phyloP scores from a whole-genome alignment of 2,888 invertebrate genomes.

The Terebella lapidaria region DNA sequence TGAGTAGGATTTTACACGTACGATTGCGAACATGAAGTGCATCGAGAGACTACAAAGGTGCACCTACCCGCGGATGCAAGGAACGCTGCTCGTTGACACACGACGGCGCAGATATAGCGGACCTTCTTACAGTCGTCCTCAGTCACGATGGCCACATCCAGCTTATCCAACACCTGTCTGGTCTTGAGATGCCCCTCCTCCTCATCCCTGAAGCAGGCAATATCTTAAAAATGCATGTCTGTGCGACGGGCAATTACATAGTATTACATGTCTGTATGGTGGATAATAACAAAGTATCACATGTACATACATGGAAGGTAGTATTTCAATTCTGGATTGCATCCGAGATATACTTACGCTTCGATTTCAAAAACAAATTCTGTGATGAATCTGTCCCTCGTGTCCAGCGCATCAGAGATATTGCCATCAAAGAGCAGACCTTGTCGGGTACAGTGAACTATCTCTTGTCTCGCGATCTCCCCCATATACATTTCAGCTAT shows the following conservation, averaged over 20 bases:
- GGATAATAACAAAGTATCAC: too few relatives aligned
- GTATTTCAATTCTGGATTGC: too few relatives aligned
- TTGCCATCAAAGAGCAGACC: conserved; percentile 73
- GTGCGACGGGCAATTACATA: too few relatives aligned
- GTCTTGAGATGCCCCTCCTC: conserved; percentile 24
- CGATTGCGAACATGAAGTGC: too few relatives aligned
- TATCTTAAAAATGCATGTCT: too few relatives aligned
- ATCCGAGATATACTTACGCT: conserved; percentile 58
- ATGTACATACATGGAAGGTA: too few relatives aligned
- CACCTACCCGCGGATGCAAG: conserved; percentile 77
- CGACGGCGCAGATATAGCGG: conserved; percentile 84
- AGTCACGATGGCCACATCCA: conserved; percentile 69
- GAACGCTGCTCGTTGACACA: conserved; percentile 88
- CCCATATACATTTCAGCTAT: conserved; percentile 99
- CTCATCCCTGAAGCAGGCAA: too few relatives aligned
- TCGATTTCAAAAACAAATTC: conserved; percentile 98
- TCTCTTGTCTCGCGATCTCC: conserved; percentile 80
- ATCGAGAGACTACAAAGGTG: too few relatives aligned
- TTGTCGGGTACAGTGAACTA: conserved; percentile 70
- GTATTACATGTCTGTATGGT: too few relatives aligned
- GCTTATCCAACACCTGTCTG: conserved; percentile 67
- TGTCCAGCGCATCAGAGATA: conserved; percentile 63
- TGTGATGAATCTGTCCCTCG: conserved; percentile 83
- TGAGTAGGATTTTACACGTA: too few relatives aligned
- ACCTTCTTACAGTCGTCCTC: conserved; percentile 89